Conservation (phyloP, 2,888 invertebrate genomes). For the Epirrhoe tristata region DNA sequence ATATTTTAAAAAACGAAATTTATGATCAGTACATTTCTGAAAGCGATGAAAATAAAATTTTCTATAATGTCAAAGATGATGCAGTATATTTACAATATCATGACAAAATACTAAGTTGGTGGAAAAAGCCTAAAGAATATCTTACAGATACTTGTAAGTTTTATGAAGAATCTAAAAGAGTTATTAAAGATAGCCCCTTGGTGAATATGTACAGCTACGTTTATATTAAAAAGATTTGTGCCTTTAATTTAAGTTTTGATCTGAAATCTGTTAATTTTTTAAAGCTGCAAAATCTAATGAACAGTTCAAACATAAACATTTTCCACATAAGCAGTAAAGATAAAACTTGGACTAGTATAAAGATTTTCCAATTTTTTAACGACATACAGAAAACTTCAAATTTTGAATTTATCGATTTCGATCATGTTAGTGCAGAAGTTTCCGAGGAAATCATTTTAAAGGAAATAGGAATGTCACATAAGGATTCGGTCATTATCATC, state of each 20-base stretch:
- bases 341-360: conserved; percentile 15
- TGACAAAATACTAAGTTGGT: conserved; percentile 47
- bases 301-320: background rate
- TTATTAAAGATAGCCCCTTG: conserved; percentile 29
- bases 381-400: background rate
- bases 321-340: conserved; percentile 7
- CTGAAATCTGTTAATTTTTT: conserved; percentile 2
- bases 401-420: conserved; percentile 14
- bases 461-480: conserved; percentile 3
- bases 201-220: conserved; percentile 10
- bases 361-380: conserved; percentile 14
- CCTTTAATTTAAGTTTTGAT: conserved; percentile 6
- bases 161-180: conserved; percentile 27
- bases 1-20: conserved; percentile 43
- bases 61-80: conserved; percentile 34
- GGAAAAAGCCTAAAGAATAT: conserved; percentile 37
- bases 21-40: conserved; percentile 11
- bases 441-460: conserved; percentile 7
- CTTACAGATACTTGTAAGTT: conserved; percentile 38
- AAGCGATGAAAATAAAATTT: conserved; percentile 1
- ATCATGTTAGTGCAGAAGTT: conserved; percentile 2
- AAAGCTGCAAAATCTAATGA: conserved; percentile 7
- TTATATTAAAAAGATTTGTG: conserved; percentile 4
- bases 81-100: conserved; percentile 45
- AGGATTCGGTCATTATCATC: conserved; percentile 8